phyloP scores from a whole-genome alignment of 1,140 invertebrate genomes.

The Helicoverpa armigera region DNA sequence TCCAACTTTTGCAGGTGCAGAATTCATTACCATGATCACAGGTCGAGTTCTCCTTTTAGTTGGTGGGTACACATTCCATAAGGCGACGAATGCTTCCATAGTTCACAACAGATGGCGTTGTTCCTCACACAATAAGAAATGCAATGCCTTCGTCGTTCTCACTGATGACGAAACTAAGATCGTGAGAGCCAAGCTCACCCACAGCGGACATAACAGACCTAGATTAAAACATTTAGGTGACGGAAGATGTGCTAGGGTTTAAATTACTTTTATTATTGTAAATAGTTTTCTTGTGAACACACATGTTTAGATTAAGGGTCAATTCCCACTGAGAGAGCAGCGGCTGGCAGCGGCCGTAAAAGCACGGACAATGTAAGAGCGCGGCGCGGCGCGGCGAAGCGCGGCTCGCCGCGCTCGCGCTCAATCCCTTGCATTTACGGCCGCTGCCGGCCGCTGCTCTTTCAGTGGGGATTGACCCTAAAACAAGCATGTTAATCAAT shows the following conservation, averaged over 20 bases:
- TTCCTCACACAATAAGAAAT: conserved; percentile 58
- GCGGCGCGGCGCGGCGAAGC: too few species aligned
- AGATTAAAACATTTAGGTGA: not conserved
- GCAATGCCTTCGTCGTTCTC: conserved; percentile 51
- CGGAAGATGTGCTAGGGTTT: not conserved
- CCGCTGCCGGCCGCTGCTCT: too few species aligned
- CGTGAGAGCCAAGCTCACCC: not conserved
- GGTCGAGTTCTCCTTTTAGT: conserved; percentile 56
- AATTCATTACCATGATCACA: conserved; percentile 34
- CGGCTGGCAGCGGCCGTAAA: too few species aligned
- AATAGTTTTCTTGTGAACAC: too few species aligned
- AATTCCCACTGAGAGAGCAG: too few species aligned
- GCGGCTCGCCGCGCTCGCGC: too few species aligned
- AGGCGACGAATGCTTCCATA: conserved; percentile 8
- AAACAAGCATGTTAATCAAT: too few species aligned
- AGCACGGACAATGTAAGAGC: too few species aligned
- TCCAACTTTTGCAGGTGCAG: not conserved
- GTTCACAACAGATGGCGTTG: conserved; percentile 56
- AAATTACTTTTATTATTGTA: too few species aligned
- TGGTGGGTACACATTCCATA: conserved; percentile 63
- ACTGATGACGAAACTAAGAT: conserved; percentile 1
- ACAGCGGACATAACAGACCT: conserved; percentile 1
- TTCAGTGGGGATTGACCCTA: too few species aligned
- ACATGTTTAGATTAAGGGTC: too few species aligned
- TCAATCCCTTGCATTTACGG: too few species aligned